Evolutionary conservation across 2,113 vertebrate species (phyloP), one percentile per base, ranked within the genome.

Genomic region (Columba janthina): DNA sequence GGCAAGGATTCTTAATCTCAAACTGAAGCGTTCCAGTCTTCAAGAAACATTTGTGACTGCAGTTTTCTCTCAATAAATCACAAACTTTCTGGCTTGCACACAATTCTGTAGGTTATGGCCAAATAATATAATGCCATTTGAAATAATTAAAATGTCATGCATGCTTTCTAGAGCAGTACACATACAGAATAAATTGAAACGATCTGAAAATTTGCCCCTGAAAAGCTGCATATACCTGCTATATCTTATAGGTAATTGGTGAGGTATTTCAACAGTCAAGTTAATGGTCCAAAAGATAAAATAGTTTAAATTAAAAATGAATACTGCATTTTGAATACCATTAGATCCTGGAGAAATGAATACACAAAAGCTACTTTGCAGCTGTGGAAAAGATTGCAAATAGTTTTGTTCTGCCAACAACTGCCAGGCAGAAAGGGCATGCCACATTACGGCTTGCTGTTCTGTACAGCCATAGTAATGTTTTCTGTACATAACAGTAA

Each of bases 311-410:
- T 89, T 9, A 70, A 84, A 92, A 96, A 97, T 26, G 4, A 71
- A 80, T 70, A 89, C 50, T 83, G 65, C 57, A 87, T 96, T 95
- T 95, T 96, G 86, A 80, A 82, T 65, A 75, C 44, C 48, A 51
- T 94, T 85, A 73, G 91, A 81, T 89, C 82, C 71, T 78, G 61
- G 26, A 92, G 94, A 89, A 93, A 88, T 89, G 97, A 97, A 97
- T 96, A 85, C 95, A 96, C 97, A 98, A 97, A 97, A 92, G 82
- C 96, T 88, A 86, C 82, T 97, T 90, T 96, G 92, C 97, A 97
- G 94, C 97, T 97, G 97, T 73, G 97, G 98, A 97, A 98, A 98
- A 95, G 92, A 98, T 95, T 97, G 96, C 88, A 95, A 93, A 90
- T 67, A 65, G 64, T 90, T 95, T 97, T 95, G 85, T 71, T 75